Conservation (phyloP, 2,797 vertebrate species). For the Platyrinchus mystaceus region DNA sequence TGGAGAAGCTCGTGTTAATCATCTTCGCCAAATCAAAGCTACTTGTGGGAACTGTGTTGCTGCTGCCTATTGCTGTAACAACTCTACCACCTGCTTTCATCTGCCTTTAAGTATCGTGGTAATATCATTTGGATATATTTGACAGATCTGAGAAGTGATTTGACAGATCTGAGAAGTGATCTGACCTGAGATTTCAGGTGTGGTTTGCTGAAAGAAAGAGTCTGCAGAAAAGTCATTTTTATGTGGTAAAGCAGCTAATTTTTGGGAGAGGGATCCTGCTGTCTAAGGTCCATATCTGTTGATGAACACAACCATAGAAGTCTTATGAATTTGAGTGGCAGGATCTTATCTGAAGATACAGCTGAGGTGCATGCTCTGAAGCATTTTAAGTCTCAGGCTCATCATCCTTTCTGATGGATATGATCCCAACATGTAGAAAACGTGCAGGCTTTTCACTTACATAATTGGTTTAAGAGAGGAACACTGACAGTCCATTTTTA, state of each 20-base stretch:
- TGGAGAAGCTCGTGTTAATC: background rate
- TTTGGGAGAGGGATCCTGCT: background rate
- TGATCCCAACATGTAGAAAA: background rate
- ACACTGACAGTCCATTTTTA: background rate
- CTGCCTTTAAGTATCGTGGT: background rate
- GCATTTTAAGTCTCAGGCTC: background rate
- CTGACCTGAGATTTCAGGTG: no score
- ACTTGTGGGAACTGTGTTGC: background rate
- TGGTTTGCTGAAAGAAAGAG: background rate
- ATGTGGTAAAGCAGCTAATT: background rate
- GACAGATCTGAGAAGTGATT: background rate
- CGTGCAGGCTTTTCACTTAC: background rate
- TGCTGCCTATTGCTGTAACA: background rate
- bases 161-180: background rate
- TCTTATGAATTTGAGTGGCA: background rate
- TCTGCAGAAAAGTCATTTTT: background rate
- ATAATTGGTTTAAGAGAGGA: background rate
- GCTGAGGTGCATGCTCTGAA: background rate
- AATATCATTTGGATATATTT: background rate
- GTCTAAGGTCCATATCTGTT: background rate
- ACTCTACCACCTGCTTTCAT: background rate
- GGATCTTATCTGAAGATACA: background rate
- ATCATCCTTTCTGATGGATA: background rate
- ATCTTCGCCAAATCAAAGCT: background rate
- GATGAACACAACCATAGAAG: background rate